Base-by-base conservation (phyloP, 2,797 vertebrate species). In the Lagothrix lagotricha region DNA sequence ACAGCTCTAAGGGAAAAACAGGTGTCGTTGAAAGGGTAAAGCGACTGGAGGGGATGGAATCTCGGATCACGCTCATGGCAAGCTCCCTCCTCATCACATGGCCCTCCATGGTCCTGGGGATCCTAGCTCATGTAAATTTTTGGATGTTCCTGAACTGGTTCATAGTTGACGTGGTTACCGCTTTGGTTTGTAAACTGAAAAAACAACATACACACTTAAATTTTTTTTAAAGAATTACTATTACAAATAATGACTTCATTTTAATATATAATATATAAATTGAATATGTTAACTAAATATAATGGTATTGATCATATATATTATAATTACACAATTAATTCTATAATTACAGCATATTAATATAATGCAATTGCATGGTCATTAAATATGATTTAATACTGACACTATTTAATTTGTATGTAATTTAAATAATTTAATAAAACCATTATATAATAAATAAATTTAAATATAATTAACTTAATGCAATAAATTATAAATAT, bases 1-100 rank as follows among this genome's bases (percentile, higher is more conserved):
- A 5, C 2, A 13, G n/a, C 20, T 22, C n/a, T 17, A 7, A 0
- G 44, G 50, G 20, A 36, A 48, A 22, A 28, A 1, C 7, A 30
- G 2, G 19, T 1, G 7, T 0, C 30, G 48, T 33, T 33, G 30
- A 81, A 54, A n/a, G 48, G 10, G 3, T 7, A 46, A 19, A 7
- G 2, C 24, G 11, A 2, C 19, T 0, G 4, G 14, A n/a, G 26
- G 41, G 33, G 44, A 26, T 2, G 4, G 24, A 14, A 50, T 13
- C 5, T 20, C 10, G 19, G 3, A 7, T 9, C n/a, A 17, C 0
- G 2, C 0, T 2, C 4, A 4, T 11, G 26, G 3, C 11, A 36
- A 1, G 5, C 15, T 41, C 10, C 0, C 19, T n/a, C 5, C 57
- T 7, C 26, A 30, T 36, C 61, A 15, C 30, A 7, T 1, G n/a